Percentiles rank a stretch among this genome's conserved stretches.
Evolutionary conservation across 2,888 invertebrate species (phyloP).

Genomic region (Leptopilina drosophilae): DNA sequence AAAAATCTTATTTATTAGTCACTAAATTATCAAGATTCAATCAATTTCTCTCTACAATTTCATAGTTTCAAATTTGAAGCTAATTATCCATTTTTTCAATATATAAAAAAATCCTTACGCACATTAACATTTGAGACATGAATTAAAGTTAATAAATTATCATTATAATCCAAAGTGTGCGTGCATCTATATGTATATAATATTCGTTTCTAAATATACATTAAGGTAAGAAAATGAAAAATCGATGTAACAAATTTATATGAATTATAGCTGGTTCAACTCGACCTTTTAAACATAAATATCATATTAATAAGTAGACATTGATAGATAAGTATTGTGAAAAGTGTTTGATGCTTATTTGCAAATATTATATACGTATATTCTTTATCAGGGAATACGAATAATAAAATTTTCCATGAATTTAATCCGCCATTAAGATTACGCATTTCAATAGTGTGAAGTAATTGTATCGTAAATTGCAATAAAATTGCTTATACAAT

Average conservation of each 20-base stretch:
- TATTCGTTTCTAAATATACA: not conserved
- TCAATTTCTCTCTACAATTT: too few species aligned
- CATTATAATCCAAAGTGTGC: not conserved
- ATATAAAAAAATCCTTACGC: not conserved
- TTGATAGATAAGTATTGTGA: slow-evolving; percentile 27
- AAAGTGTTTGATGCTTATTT: slow-evolving; percentile 12
- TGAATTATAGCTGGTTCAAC: slow-evolving; percentile 12
- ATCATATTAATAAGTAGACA: slow-evolving; percentile 1
- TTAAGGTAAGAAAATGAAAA: not conserved
- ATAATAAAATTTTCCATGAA: slow-evolving; percentile 18
- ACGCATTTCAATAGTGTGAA: slow-evolving; percentile 26
- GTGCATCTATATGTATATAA: not conserved
- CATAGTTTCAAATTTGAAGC: too few species aligned
- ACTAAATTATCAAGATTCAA: too few species aligned
- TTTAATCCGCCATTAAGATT: slow-evolving; percentile 23
- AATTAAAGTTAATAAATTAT: slow-evolving; percentile 16
- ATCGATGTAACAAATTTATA: not conserved
- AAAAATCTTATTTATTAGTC: too few species aligned
- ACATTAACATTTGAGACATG: not conserved
- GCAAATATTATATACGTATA: slow-evolving; percentile 13
- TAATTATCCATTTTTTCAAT: not conserved
- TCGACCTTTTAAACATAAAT: slow-evolving; percentile 27
- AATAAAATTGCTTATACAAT: slow-evolving; percentile 29
- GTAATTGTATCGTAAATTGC: slow-evolving; percentile 29
- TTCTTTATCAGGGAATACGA: slow-evolving; percentile 15